Percentiles rank a stretch among this genome's conserved stretches.
These are phyloP conservation scores for Burhinus bistriatus DNA, from an alignment of 2,113 vertebrate species.

Conservation along the genomic window DNA sequence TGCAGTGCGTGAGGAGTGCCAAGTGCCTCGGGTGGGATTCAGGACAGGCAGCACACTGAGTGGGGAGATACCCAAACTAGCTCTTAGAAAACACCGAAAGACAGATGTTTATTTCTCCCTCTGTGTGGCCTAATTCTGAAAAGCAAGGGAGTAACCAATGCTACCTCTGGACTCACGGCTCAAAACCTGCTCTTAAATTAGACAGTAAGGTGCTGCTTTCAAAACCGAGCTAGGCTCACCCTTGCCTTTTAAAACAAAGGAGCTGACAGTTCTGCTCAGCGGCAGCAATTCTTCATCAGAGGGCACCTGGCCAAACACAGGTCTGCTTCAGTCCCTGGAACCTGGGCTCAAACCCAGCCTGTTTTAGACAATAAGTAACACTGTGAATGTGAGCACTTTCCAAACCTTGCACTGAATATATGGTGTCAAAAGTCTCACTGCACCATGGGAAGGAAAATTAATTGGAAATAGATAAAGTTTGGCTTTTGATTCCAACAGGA, in stretches of 20 bases:
- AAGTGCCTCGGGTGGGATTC: background rate
- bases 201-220: background rate
- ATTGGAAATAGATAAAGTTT: background rate
- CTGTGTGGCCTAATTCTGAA: background rate
- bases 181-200: background rate
- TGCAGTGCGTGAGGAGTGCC: background rate
- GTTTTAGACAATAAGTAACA: background rate
- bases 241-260: background rate
- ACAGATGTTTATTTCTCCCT: background rate
- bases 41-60: background rate
- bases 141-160: background rate
- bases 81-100: background rate
- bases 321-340: background rate
- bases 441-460: background rate
- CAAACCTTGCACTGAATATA: background rate
- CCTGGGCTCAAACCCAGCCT: background rate
- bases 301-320: background rate
- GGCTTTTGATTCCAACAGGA: background rate
- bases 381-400: background rate
- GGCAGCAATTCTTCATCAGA: background rate
- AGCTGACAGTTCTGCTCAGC: background rate
- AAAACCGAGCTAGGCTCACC: background rate
- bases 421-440: background rate
- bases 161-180: background rate
- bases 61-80: background rate